Conservation (phyloP, 2,113 vertebrate species). For the Uria lomvia region DNA sequence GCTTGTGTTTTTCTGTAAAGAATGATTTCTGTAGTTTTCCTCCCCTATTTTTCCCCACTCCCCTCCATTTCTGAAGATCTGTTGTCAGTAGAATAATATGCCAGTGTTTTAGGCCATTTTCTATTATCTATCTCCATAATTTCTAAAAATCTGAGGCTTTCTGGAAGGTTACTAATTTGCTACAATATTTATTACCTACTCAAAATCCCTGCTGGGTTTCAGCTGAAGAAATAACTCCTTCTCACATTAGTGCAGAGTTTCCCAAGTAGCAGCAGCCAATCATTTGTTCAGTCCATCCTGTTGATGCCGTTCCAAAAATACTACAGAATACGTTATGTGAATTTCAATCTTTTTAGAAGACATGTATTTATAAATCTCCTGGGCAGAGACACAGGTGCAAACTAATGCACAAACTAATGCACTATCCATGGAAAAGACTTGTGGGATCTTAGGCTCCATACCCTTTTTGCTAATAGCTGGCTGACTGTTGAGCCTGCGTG, state of each 20-base stretch:
- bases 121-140: background rate
- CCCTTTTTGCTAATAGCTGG: background rate
- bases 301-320: background rate
- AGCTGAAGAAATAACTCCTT: background rate
- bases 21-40: background rate
- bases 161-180: background rate
- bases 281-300: accelerated
- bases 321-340: background rate
- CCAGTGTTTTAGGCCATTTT: background rate
- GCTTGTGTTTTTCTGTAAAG: background rate
- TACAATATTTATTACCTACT: background rate
- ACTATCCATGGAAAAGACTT: background rate
- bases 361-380: background rate
- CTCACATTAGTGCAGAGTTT: accelerated
- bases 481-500: background rate
- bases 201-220: background rate
- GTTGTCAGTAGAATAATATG: background rate
- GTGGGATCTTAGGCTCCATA: background rate
- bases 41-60: background rate
- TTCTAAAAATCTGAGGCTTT: background rate
- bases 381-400: background rate
- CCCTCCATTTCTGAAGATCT: background rate
- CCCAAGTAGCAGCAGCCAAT: background rate
- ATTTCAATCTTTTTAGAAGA: background rate
- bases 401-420: background rate